These are phyloP conservation scores for Syngnathus scovelli DNA, from an alignment of 2,113 vertebrate genomes.

Conservation along the genomic window DNA sequence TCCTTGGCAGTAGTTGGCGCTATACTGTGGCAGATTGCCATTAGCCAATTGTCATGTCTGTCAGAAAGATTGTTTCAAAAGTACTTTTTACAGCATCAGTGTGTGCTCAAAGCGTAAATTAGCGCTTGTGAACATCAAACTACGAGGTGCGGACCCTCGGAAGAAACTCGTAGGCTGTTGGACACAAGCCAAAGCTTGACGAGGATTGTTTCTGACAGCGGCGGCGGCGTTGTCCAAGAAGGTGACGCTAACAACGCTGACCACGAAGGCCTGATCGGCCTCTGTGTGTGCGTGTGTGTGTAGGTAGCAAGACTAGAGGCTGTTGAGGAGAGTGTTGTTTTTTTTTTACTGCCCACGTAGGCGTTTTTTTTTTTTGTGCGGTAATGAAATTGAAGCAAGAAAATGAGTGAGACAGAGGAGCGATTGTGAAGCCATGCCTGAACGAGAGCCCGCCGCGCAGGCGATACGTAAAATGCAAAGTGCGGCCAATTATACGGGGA, in stretches of 20 bases:
- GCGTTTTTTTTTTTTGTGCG: slow-evolving; percentile 39
- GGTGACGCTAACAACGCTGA: slow-evolving; percentile 23
- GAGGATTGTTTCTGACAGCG: slow-evolving; percentile 40
- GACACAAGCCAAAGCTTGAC: slow-evolving; percentile 32
- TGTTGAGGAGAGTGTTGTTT: slow-evolving; percentile 22
- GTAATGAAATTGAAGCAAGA: slow-evolving; percentile 43
- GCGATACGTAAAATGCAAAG: not conserved
- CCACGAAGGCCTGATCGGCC: slow-evolving; percentile 21
- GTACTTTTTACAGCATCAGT: too few relatives aligned
- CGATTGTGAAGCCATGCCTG: slow-evolving; percentile 4
- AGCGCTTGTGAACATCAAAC: not conserved
- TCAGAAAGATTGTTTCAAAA: too few relatives aligned
- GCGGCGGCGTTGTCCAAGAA: slow-evolving; percentile 19
- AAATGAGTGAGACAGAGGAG: slow-evolving; percentile 25
- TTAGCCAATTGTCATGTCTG: too few relatives aligned
- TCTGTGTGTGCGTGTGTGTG: slow-evolving; percentile 6
- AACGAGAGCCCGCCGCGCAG: not conserved
- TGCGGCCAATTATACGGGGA: slow-evolving; percentile 3
- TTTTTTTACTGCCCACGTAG: slow-evolving; percentile 32
- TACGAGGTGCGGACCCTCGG: not conserved
- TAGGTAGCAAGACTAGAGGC: slow-evolving; percentile 12
- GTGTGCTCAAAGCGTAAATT: not conserved
- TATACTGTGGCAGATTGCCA: too few relatives aligned
- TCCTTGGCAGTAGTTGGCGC: too few relatives aligned
- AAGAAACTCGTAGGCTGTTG: slow-evolving; percentile 13